A percentile compares a stretch with the other conserved stretches of the same genome.
phyloP scores from a whole-genome alignment of 2,113 vertebrate genomes.

The Dermatemys mawii region DNA sequence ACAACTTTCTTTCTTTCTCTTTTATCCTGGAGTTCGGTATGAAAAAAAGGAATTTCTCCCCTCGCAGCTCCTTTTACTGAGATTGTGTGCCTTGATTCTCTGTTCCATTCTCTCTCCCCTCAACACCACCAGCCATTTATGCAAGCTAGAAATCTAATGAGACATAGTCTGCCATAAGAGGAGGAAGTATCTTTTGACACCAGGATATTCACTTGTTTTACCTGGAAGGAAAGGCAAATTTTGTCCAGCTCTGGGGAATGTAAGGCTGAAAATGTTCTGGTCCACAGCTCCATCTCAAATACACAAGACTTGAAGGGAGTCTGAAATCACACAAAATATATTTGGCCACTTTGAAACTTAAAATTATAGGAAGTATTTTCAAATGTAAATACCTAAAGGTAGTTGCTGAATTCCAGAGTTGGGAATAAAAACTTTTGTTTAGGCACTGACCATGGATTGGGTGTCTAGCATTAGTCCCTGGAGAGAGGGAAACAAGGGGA shows the following conservation, averaged over 20 bases:
- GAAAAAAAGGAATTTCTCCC: not conserved
- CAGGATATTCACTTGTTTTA: not conserved
- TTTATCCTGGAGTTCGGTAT: not conserved
- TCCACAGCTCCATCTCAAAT: not conserved
- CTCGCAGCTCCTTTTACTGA: not conserved
- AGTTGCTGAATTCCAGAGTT: not conserved
- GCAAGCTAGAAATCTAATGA: not conserved
- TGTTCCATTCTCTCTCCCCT: not conserved
- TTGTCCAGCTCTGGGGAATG: not conserved
- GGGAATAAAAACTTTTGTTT: not conserved
- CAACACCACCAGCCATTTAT: not conserved
- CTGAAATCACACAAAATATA: not conserved
- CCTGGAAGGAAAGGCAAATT: not conserved
- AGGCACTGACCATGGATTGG: not conserved
- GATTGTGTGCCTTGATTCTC: not conserved
- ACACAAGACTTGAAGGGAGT: not conserved
- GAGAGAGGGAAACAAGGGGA: not conserved
- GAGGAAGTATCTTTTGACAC: not conserved
- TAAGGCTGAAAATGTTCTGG: not conserved
- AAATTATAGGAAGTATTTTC: not conserved
- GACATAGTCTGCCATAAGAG: not conserved
- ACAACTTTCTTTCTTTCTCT: not conserved
- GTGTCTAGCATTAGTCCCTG: not conserved
- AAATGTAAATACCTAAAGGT: not conserved
- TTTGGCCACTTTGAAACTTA: not conserved